These are phyloP conservation scores for Saturnia japonica DNA, from an alignment of 2,888 invertebrate genomes.

Conservation along the genomic window DNA sequence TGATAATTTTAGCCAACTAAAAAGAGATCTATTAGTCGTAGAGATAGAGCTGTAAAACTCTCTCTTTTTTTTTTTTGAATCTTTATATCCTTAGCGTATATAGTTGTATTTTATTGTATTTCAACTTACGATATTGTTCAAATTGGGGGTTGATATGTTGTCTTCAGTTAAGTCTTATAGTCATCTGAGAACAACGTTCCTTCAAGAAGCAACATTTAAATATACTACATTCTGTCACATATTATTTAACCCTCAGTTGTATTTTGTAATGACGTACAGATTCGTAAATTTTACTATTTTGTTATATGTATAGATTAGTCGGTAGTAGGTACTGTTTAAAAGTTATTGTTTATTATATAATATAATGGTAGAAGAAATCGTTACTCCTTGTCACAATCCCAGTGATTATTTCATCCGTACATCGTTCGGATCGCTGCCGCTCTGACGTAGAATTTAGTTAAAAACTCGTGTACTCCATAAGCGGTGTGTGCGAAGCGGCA, in stretches of 20 bases:
- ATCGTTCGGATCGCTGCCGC: too few species aligned
- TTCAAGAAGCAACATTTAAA: background rate
- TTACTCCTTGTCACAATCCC: background rate
- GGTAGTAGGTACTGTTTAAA: background rate
- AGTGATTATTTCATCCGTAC: slow-evolving; percentile 19
- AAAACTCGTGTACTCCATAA: slow-evolving; percentile 61
- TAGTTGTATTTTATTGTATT: too few species aligned
- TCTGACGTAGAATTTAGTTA: slow-evolving; percentile 26
- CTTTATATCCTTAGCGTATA: too few species aligned
- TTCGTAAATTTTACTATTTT: background rate
- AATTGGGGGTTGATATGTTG: background rate
- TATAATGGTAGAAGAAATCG: background rate
- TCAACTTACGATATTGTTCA: too few species aligned
- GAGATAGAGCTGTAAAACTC: too few species aligned
- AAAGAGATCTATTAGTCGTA: too few species aligned
- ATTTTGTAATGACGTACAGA: background rate
- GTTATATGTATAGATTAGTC: background rate
- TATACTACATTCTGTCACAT: too few species aligned
- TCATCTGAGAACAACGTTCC: background rate
- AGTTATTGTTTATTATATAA: background rate
- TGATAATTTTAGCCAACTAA: too few species aligned
- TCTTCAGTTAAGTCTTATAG: background rate
- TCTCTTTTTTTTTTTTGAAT: too few species aligned
- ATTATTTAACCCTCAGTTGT: background rate
- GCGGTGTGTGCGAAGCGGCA: slow-evolving; percentile 66